Evolutionary conservation across 2,113 vertebrate species (phyloP).

Genomic region (Ailuropoda melanoleuca): DNA sequence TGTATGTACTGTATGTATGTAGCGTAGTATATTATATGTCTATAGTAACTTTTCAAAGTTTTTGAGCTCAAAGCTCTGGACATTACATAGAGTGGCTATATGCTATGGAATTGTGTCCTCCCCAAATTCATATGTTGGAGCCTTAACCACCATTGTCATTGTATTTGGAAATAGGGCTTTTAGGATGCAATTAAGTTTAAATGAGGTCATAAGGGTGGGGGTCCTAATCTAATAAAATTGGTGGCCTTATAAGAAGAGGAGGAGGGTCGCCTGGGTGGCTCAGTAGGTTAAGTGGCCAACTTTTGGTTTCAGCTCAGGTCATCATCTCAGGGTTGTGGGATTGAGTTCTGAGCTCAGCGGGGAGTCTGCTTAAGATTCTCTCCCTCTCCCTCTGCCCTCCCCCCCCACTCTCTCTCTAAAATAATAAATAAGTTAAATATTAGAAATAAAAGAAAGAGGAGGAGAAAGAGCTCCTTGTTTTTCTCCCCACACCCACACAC

Average conservation of each 20-base stretch:
- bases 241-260: background rate
- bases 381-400: background rate
- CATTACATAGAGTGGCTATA: background rate
- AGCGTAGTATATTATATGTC: background rate
- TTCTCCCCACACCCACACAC: rapidly evolving
- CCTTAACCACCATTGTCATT: background rate
- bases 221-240: background rate
- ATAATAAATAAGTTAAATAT: background rate
- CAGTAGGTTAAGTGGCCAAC: background rate
- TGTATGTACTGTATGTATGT: background rate
- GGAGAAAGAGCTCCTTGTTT: background rate
- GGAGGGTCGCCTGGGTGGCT: background rate
- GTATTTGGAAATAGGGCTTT: background rate
- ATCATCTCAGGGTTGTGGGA: background rate
- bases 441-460: too few species aligned
- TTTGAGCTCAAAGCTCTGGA: background rate
- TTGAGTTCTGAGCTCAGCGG: background rate
- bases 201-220: background rate
- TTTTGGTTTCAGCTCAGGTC: background rate
- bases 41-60: background rate
- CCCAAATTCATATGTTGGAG: background rate
- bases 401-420: background rate
- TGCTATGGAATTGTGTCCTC: background rate
- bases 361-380: background rate
- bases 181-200: background rate